Evolutionary conservation across 2,888 invertebrate genomes (phyloP).

Genomic region (Leptinotarsa rubiginosa): DNA sequence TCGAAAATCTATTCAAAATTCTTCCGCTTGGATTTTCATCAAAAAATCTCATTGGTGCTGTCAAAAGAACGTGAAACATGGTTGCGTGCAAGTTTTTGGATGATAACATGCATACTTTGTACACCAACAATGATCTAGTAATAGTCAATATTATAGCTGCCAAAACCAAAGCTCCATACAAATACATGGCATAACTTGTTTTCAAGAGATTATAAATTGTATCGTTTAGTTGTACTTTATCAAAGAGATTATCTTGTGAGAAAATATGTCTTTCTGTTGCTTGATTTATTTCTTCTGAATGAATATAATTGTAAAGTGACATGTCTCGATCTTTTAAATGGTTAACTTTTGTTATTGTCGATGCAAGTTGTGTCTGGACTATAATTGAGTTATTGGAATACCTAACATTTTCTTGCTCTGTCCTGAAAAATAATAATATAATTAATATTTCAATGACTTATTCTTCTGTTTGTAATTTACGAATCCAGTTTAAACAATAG

Average conservation of each 20-base stretch:
- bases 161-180: slow-evolving; percentile 72
- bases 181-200: slow-evolving; percentile 52
- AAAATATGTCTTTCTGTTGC: neutral
- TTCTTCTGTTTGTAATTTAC: too few relatives aligned
- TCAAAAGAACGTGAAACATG: slow-evolving; percentile 81
- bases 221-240: slow-evolving; percentile 17
- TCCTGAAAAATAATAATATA: slow-evolving; percentile 50
- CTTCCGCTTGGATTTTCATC: slow-evolving; percentile 85
- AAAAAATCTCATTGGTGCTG: slow-evolving; percentile 76
- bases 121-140: slow-evolving; percentile 76
- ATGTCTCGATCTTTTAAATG: too few relatives aligned
- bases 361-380: neutral
- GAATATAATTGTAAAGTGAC: neutral
- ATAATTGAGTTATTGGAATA: slow-evolving; percentile 20
- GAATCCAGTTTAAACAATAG: too few relatives aligned
- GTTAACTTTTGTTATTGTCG: neutral
- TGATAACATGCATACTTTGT: slow-evolving; percentile 80
- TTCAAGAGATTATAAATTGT: slow-evolving; percentile 38
- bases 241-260: neutral
- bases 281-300: neutral
- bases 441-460: neutral
- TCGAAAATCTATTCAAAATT: slow-evolving; percentile 84
- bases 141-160: slow-evolving; percentile 72
- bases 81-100: slow-evolving; percentile 79
- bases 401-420: slow-evolving; percentile 54